Conservation (phyloP, 1,140 invertebrate species). For the Drosophila serrata region DNA sequence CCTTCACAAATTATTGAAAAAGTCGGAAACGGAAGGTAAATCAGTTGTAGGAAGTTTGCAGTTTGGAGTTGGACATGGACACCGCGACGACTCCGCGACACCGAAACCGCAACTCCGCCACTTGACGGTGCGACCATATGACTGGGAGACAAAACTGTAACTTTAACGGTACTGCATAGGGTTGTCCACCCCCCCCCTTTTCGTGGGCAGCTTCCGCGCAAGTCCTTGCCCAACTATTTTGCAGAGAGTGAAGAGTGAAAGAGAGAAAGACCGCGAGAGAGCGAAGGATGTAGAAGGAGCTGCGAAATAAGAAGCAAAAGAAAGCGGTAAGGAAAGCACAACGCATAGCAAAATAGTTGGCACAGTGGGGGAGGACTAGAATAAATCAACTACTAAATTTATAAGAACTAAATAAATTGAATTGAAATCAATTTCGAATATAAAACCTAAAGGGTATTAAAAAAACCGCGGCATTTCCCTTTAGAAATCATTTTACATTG, state of each 20-base stretch:
- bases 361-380: constrained; percentile 12
- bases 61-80: constrained; percentile 32
- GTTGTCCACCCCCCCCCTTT: constrained; percentile 4
- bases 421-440: not conserved
- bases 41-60: constrained; percentile 13
- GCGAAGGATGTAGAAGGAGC: constrained; percentile 3
- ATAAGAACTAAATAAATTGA: too few species aligned
- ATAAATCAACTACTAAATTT: too few species aligned
- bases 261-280: not conserved
- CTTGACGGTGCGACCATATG: constrained; percentile 59
- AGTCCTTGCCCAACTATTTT: constrained; percentile 63
- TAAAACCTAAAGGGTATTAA: too few species aligned
- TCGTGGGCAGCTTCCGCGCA: constrained; percentile 71
- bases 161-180: constrained; percentile 12
- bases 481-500: not conserved
- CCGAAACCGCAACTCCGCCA: constrained; percentile 51
- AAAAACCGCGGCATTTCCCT: not conserved
- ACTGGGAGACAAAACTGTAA: constrained; percentile 31
- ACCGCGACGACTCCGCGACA: constrained; percentile 46
- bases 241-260: constrained; percentile 1
- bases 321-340: constrained; percentile 1
- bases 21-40: constrained; percentile 34
- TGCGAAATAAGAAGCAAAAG: constrained; percentile 3
- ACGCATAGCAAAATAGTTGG: constrained; percentile 28
- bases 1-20: not conserved